A percentile compares a stretch with the other conserved stretches of the same genome.
phyloP scores from a whole-genome alignment of 1,140 invertebrate species.

The Microplitis mediator region DNA sequence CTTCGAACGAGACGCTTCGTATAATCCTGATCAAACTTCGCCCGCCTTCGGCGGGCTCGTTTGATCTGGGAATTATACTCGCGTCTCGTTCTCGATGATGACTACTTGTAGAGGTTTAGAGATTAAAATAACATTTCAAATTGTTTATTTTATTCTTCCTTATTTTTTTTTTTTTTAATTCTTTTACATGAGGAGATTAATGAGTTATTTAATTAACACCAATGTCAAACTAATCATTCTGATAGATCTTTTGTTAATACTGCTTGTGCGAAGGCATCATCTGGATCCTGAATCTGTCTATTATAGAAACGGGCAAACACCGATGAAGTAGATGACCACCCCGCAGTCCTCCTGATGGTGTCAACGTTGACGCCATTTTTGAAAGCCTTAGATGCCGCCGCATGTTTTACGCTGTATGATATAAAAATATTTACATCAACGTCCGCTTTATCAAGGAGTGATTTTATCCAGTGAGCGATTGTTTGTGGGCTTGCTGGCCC shows the following conservation, averaged over 20 bases:
- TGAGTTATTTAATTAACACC: too few relatives aligned
- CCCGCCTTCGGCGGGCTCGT: too few relatives aligned
- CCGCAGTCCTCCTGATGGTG: neutral
- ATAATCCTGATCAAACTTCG: too few relatives aligned
- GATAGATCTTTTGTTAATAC: too few relatives aligned
- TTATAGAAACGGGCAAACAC: slow-evolving; percentile 4
- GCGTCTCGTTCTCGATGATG: slow-evolving; percentile 4
- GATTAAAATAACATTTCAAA: neutral
- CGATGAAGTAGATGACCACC: neutral
- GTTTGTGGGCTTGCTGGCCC: neutral
- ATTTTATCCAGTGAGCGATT: slow-evolving; percentile 2
- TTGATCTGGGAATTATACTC: too few relatives aligned
- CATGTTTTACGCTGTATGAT: slow-evolving; percentile 5
- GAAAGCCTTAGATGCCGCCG: neutral
- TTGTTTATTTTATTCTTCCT: neutral
- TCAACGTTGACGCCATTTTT: neutral
- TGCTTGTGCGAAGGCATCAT: neutral
- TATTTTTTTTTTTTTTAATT: neutral
- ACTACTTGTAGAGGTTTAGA: slow-evolving; percentile 13
- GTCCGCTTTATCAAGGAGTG: neutral
- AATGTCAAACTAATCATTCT: too few relatives aligned
- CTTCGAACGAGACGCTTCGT: too few relatives aligned
- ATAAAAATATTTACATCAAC: neutral
- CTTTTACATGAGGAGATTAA: too few relatives aligned
- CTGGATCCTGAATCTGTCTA: neutral